Evolutionary conservation across 2,113 vertebrate genomes (phyloP).

Genomic region (Corynorhinus townsendii): DNA sequence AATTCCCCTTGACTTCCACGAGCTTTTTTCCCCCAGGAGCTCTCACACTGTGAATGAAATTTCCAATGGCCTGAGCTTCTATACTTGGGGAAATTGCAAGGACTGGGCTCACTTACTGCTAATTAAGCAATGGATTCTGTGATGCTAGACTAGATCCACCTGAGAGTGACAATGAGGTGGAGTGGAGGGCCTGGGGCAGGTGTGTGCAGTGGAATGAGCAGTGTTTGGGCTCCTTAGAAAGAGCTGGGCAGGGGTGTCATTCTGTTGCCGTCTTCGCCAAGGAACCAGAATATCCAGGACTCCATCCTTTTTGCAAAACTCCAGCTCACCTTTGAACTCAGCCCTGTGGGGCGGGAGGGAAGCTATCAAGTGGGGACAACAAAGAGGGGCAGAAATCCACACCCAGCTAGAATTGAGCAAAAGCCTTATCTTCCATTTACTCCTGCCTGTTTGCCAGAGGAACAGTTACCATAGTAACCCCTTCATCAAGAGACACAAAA

Average conservation of each 20-base stretch:
- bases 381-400: constrained; percentile 4
- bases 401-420: constrained; percentile 48
- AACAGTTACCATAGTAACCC: constrained; percentile 67
- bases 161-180: neutral
- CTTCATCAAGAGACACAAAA: constrained; percentile 55
- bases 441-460: constrained; percentile 63
- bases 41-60: neutral
- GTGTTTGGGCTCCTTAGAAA: neutral
- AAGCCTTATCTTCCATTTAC: constrained; percentile 64
- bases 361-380: neutral
- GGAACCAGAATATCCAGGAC: neutral
- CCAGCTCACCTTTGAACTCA: neutral
- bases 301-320: neutral
- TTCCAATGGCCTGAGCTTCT: neutral
- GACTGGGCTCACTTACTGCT: neutral
- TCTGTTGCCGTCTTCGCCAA: neutral
- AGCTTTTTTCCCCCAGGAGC: neutral
- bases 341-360: neutral
- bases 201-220: neutral
- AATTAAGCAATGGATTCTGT: neutral
- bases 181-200: neutral
- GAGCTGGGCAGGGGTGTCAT: neutral
- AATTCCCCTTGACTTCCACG: neutral
- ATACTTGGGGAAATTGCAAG: neutral
- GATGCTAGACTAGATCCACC: too few relatives aligned